These are phyloP conservation scores for Drosophila antonietae DNA, from an alignment of 2,888 invertebrate species.

Conservation along the genomic window DNA sequence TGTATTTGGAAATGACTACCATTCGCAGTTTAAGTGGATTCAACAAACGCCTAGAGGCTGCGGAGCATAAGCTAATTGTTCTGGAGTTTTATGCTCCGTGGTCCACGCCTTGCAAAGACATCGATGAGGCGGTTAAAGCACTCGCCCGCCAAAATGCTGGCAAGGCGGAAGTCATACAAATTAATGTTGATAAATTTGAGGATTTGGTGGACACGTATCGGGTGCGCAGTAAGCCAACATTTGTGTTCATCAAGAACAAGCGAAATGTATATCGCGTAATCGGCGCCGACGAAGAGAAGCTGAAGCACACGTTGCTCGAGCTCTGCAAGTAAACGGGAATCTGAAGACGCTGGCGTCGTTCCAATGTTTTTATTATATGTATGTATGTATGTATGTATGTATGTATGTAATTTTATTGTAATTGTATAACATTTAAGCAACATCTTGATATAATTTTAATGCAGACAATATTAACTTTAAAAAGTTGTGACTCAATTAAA, in stretches of 20 bases:
- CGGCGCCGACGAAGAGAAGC: slow-evolving; percentile 2
- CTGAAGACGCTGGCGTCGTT: not conserved
- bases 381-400: not conserved
- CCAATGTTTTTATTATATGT: not conserved
- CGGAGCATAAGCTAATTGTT: slow-evolving; percentile 1
- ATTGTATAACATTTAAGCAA: not conserved
- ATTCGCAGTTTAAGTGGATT: slow-evolving; percentile 5
- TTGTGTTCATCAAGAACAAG: not conserved
- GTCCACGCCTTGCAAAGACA: not conserved
- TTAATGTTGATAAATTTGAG: slow-evolving; percentile 4
- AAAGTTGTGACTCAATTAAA: not conserved
- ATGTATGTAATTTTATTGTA: not conserved
- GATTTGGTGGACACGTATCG: not conserved
- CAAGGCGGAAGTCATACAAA: slow-evolving; percentile 4
- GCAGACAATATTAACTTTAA: not conserved
- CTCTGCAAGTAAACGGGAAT: not conserved
- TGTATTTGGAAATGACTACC: not conserved
- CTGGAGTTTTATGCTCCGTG: not conserved
- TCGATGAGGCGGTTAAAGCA: slow-evolving; percentile 1
- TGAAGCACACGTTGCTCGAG: not conserved
- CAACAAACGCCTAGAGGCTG: slow-evolving; percentile 1
- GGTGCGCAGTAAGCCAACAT: slow-evolving; percentile 2
- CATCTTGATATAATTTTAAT: not conserved
- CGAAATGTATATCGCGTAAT: not conserved
- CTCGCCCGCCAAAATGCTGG: slow-evolving; percentile 5